Percentiles rank a stretch among this genome's conserved stretches.
Evolutionary conservation across 2,113 vertebrate species (phyloP).

Genomic region (Myotis brandtii): DNA sequence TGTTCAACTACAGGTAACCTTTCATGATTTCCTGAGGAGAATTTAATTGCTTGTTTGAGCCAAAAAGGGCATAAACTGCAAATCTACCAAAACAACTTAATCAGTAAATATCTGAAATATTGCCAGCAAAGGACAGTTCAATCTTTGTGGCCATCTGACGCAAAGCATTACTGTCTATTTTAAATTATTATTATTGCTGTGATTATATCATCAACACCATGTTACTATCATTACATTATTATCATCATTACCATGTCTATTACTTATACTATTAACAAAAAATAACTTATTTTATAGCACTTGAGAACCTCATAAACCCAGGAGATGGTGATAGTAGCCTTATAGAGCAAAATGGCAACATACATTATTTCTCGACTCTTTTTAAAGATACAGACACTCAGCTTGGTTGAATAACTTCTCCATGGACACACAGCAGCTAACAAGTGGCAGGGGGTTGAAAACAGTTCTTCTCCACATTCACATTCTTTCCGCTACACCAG

Average conservation of each 20-base stretch:
- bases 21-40: constrained; percentile 76
- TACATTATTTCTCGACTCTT: neutral
- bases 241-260: neutral
- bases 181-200: neutral
- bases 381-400: neutral
- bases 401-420: neutral
- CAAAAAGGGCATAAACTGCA: constrained; percentile 69
- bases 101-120: constrained; percentile 66
- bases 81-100: constrained; percentile 74
- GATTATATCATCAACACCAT: neutral
- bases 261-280: constrained; percentile 49
- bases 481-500: neutral
- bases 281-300: constrained; percentile 10
- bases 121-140: constrained; percentile 34
- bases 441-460: neutral
- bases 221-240: neutral
- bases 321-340: neutral
- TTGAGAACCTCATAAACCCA: neutral
- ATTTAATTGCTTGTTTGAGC: constrained; percentile 73
- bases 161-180: neutral
- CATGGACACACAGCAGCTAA: neutral
- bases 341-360: neutral
- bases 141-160: neutral
- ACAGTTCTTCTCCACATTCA: neutral
- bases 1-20: constrained; percentile 70